Base-by-base conservation (phyloP, 2,888 invertebrate species). In the Ceramica pisi region DNA sequence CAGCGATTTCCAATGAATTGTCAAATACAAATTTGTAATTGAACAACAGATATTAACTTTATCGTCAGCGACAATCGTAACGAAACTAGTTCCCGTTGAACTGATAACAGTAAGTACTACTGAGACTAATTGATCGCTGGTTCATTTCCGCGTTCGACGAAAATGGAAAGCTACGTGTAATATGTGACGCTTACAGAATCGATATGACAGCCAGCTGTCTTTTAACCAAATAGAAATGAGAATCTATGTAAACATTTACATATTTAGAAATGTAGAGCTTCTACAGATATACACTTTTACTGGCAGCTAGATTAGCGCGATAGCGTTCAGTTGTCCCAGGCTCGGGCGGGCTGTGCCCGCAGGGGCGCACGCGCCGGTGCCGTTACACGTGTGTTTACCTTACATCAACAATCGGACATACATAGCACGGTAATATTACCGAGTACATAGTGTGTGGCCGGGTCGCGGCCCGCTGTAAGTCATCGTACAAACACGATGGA, bases 41-140 rank as follows among this genome's bases (percentile, higher is more conserved):
- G 23, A 38, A 46, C 48, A 44, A 53, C 3, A 44, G 21, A 71
- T 57, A 59, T 38, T 6, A 41, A 14, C 44, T 64, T 38, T 38
- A 38, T 44, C 44, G 62, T 67, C 63, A 65, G 48, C 31, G 53
- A 48, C 48, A 21, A 51, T 57, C 21, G 41, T 46, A 69, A 76
- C 26, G 8, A 53, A 75, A 75, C 81, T 26, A 80, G 81, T 76
- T 65, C 50, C n/a, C 41, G 59, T 41, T 56, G 6, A 50, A 57
- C 51, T 76, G 77, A 66, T 69, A 81, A 81, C 57, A 61, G 64
- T 61, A 26, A 46, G 19, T 56, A 55, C 51, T 48, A 46, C 46
- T 21, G 64, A 48, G n/a, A 50, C 64, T 69, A 59, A 81, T 76
- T 62, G 61, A 51, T 38, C 31, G 59, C 55, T 60, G 26, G 38